These are phyloP conservation scores for Kryptolebias ocellatus DNA, from an alignment of 2,797 vertebrate species.

Conservation along the genomic window DNA sequence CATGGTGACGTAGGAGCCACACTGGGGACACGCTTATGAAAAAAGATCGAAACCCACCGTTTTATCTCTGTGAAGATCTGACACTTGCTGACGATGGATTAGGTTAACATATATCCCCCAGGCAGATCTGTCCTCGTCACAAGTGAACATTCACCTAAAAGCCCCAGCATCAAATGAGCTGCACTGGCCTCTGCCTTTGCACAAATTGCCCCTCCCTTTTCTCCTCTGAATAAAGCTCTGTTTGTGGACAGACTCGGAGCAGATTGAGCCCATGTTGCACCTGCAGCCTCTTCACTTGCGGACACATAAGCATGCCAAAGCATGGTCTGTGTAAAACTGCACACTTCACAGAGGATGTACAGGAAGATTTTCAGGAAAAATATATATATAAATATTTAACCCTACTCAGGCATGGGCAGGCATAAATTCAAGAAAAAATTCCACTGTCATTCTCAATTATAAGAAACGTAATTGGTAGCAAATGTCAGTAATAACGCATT, in stretches of 20 bases:
- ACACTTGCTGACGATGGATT: constrained; percentile 25
- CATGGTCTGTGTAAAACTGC: constrained; percentile 12
- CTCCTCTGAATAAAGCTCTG: constrained; percentile 35
- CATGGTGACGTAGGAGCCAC: too few species aligned
- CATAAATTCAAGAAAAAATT: constrained; percentile 3
- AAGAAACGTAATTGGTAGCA: background rate
- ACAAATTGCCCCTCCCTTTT: constrained; percentile 18
- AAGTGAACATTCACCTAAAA: constrained; percentile 29
- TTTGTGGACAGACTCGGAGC: constrained; percentile 31
- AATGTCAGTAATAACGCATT: background rate
- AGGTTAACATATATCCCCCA: constrained; percentile 17
- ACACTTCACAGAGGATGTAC: constrained; percentile 16
- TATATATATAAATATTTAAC: constrained; percentile 2
- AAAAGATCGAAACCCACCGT: background rate
- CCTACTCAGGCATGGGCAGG: background rate
- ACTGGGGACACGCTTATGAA: too few species aligned
- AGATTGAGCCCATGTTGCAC: constrained; percentile 48
- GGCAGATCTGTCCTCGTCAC: constrained; percentile 19
- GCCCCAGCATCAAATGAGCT: constrained; percentile 30
- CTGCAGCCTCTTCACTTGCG: constrained; percentile 49
- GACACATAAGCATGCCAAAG: constrained; percentile 52
- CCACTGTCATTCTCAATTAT: background rate
- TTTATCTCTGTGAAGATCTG: background rate
- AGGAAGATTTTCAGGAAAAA: constrained; percentile 9
- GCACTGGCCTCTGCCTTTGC: background rate